Conservation (phyloP, 2,888 invertebrate genomes). For the Rhimphoctona megacephalus region DNA sequence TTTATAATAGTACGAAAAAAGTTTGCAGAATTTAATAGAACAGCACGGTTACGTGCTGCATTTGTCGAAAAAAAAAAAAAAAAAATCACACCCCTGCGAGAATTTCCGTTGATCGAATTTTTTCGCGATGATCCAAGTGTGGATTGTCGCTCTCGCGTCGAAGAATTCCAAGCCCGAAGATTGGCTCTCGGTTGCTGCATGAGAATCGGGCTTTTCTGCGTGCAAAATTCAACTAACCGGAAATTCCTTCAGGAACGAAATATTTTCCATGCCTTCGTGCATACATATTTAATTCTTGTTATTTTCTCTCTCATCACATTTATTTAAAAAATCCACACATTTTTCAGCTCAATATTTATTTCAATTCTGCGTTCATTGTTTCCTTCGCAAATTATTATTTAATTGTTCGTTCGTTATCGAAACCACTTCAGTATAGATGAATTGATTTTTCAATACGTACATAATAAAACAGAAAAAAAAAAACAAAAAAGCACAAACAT, state of each 20-base stretch:
- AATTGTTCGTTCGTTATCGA: background rate
- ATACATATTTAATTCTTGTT: conserved; percentile 1
- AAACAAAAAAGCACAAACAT: background rate
- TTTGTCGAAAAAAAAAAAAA: background rate
- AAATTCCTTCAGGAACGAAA: conserved; percentile 2
- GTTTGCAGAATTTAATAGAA: background rate
- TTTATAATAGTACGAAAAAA: background rate
- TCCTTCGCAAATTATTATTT: background rate
- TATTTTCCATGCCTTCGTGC: background rate
- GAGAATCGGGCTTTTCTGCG: conserved; percentile 32
- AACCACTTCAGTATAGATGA: background rate
- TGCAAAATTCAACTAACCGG: background rate
- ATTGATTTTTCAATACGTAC: background rate
- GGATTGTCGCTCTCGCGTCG: conserved; percentile 25
- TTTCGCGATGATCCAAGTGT: conserved; percentile 9
- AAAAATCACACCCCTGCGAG: background rate
- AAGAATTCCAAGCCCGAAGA: conserved; percentile 44
- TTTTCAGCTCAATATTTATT: background rate
- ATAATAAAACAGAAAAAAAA: background rate
- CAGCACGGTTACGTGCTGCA: conserved; percentile 1
- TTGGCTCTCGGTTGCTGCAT: conserved; percentile 41
- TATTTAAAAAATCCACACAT: background rate
- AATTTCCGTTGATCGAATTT: conserved; percentile 21
- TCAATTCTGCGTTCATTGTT: background rate
- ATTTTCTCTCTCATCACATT: background rate